These are phyloP conservation scores for Megalops cyprinoides DNA, from an alignment of 2,797 vertebrate genomes.

Conservation along the genomic window DNA sequence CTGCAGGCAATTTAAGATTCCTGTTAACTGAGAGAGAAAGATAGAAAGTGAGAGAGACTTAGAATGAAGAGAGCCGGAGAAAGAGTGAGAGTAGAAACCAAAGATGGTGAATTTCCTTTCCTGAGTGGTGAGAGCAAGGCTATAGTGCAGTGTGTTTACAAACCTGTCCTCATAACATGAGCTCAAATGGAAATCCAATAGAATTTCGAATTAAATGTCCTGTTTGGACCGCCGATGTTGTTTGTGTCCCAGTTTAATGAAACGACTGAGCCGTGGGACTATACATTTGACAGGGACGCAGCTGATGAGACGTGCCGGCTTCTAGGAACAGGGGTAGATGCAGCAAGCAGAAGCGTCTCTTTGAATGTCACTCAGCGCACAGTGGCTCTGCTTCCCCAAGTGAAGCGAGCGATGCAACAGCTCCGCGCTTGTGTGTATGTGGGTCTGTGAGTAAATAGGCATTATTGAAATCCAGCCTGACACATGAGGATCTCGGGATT, in stretches of 20 bases:
- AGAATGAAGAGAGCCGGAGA: constrained; percentile 1
- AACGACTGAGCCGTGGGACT: neutral
- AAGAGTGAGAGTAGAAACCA: neutral
- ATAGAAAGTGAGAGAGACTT: neutral
- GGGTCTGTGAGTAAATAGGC: constrained; percentile 52
- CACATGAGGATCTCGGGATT: constrained; percentile 50
- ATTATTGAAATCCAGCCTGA: constrained; percentile 60
- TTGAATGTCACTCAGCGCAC: neutral
- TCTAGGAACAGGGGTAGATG: neutral
- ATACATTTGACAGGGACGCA: neutral
- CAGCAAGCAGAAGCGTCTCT: neutral
- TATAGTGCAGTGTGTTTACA: constrained; percentile 40
- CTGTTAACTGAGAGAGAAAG: constrained; percentile 31
- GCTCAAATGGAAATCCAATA: constrained; percentile 27
- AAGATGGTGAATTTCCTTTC: constrained; percentile 43
- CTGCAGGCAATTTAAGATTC: constrained; percentile 59
- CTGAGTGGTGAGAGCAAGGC: constrained; percentile 45
- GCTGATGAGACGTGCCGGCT: neutral
- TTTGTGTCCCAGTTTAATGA: constrained; percentile 18
- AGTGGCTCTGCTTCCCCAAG: neutral
- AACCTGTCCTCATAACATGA: constrained; percentile 45
- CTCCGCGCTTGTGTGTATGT: neutral
- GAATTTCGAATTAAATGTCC: constrained; percentile 30
- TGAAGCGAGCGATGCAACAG: neutral
- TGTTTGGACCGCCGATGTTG: constrained; percentile 6